Conservation (phyloP, 2,888 invertebrate genomes). For the Yponomeuta evonymella region DNA sequence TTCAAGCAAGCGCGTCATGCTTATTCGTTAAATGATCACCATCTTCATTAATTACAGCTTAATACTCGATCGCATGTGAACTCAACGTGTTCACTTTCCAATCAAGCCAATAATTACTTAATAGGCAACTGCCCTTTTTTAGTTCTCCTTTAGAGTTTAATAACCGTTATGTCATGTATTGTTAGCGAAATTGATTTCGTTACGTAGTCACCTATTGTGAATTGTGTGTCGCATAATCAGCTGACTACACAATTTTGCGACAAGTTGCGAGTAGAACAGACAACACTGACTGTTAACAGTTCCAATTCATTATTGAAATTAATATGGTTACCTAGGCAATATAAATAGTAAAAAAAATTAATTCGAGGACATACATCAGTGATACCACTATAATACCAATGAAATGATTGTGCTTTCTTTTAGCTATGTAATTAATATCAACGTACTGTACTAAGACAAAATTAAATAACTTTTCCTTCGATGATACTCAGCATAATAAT, state of each 20-base stretch:
- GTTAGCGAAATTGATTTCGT: slow-evolving; percentile 4
- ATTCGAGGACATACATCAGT: background rate
- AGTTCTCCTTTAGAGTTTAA: slow-evolving; percentile 19
- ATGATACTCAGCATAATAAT: background rate
- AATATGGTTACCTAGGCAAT: background rate
- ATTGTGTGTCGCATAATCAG: slow-evolving; percentile 4
- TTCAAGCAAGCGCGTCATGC: background rate
- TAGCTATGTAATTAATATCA: background rate
- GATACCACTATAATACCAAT: background rate
- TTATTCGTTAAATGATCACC: background rate
- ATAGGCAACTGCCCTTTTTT: slow-evolving; percentile 37
- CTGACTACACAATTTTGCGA: background rate
- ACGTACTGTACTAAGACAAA: background rate
- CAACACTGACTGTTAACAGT: background rate
- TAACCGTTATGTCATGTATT: slow-evolving; percentile 11
- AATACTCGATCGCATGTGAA: slow-evolving; percentile 35
- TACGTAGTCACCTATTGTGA: slow-evolving; percentile 5
- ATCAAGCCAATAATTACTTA: slow-evolving; percentile 23
- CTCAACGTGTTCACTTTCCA: slow-evolving; percentile 26
- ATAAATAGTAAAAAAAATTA: background rate
- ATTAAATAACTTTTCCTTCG: background rate
- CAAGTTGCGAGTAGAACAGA: no score
- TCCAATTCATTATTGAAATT: background rate
- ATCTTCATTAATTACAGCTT: slow-evolving; percentile 8
- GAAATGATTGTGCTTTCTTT: background rate